Percentiles rank a stretch among this genome's conserved stretches.
phyloP scores from a whole-genome alignment of 2,888 invertebrate genomes.

The Parnassius glacialis region DNA sequence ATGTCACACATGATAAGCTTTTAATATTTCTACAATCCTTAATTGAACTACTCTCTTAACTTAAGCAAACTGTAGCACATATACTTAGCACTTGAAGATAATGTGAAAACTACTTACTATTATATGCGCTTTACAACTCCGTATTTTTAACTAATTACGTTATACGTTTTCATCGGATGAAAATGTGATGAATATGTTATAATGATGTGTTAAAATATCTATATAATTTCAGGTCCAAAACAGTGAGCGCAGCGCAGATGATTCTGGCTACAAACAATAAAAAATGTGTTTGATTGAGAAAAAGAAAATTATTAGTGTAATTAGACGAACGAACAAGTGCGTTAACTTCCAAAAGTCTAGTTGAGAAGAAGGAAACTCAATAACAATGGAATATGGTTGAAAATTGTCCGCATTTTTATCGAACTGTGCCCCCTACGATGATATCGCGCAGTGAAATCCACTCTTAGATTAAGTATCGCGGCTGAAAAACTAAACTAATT shows the following conservation, averaged over 20 bases:
- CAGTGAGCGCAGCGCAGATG: constrained; percentile 51
- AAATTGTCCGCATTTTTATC: constrained; percentile 40
- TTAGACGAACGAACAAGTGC: constrained; percentile 70
- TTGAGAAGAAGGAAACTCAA: constrained; percentile 65
- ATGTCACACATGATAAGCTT: too few species aligned
- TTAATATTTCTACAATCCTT: too few species aligned
- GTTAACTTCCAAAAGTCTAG: constrained; percentile 54
- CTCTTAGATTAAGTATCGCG: constrained; percentile 37
- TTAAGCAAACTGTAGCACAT: constrained; percentile 15
- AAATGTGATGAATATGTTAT: constrained; percentile 34
- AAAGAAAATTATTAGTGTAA: constrained; percentile 53
- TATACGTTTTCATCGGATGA: constrained; percentile 46
- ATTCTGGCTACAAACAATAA: constrained; percentile 57
- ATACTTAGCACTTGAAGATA: neutral
- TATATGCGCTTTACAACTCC: constrained; percentile 63
- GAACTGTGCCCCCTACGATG: constrained; percentile 72
- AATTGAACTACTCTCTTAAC: too few species aligned
- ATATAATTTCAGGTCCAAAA: constrained; percentile 56
- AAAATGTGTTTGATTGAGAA: constrained; percentile 76
- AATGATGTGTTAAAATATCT: constrained; percentile 47
- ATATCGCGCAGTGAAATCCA: constrained; percentile 58
- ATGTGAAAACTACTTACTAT: neutral
- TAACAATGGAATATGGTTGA: constrained; percentile 81
- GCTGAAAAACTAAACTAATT: constrained; percentile 33
- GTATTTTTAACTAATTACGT: constrained; percentile 37